Conservation (phyloP, 2,888 invertebrate species). For the Saturnia japonica region DNA sequence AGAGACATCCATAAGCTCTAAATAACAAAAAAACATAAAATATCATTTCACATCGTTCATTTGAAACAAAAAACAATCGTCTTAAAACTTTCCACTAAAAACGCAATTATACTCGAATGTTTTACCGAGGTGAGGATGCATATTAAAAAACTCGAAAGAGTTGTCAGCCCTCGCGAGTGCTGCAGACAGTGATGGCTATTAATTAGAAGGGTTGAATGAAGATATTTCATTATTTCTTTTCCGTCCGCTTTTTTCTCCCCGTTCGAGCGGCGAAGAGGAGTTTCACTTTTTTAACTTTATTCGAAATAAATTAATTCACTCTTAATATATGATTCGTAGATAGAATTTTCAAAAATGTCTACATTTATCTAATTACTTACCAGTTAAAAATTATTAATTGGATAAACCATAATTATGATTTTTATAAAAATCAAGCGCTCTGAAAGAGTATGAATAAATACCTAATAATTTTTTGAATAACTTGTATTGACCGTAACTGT, state of each 20-base stretch:
- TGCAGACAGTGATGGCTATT: slow-evolving; percentile 81
- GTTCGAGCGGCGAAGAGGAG: slow-evolving; percentile 36
- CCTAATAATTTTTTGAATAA: no score
- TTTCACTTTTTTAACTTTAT: slow-evolving; percentile 35
- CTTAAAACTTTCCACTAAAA: slow-evolving; percentile 63
- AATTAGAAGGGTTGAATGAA: slow-evolving; percentile 81
- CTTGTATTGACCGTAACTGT: no score
- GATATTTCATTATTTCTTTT: slow-evolving; percentile 77
- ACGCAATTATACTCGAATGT: slow-evolving; percentile 77
- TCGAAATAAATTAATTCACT: neutral
- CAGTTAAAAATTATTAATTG: no score
- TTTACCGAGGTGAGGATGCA: slow-evolving; percentile 79
- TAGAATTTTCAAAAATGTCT: no score
- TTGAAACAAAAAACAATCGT: neutral
- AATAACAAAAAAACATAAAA: neutral
- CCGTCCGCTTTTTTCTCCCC: slow-evolving; percentile 45
- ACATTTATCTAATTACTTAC: no score
- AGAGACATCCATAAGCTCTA: neutral
- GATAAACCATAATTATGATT: no score
- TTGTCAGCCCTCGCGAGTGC: slow-evolving; percentile 74
- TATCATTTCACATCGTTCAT: neutral
- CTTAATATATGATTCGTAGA: no score
- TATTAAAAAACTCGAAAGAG: slow-evolving; percentile 80
- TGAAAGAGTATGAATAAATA: no score
- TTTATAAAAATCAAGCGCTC: no score